Evolutionary conservation across 2,113 vertebrate species (phyloP), one percentile per base, ranked within the genome.

Genomic region (Ophthalmolycus amberensis): DNA sequence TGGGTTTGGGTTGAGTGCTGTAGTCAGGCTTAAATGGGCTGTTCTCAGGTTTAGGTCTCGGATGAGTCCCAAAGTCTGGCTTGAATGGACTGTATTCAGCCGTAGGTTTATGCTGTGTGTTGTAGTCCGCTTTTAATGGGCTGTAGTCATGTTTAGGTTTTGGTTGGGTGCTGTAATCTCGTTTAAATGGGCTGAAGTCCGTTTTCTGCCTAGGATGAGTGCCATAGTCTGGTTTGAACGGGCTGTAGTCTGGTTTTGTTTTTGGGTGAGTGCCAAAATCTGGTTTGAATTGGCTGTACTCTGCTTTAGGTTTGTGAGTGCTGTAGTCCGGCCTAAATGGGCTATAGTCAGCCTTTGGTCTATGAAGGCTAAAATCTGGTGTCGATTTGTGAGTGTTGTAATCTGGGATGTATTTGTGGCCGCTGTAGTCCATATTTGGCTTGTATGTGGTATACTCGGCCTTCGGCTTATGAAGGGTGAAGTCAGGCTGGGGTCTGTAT

Each of bases 391-490:
- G 92, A 68, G 85, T 84, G 80, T 79, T 94, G 87, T 94, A 95
- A 70, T 95, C 93, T 79, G 88, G 71, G 22, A 93, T 92, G 74
- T 92, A 77, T 87, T 93, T 93, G 87, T 94, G 94, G 83, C 87
- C 86, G 70, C 85, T 92, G 78, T 91, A 95, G 82, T 95, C 94
- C 84, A 92, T 89, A 77, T 94, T 94, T 85, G 91, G 91, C 85
- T 93, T 95, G 65, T 95, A 94, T 22, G 93, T 94, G 8, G 91
- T 94, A 64, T 95, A 95, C 60, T 95, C 94, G 10, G 94, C 92
- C 85, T 94, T 95, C 0, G 93, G 89, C 74, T 93, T 95, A 74
- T 94, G 93, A 72, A 92, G 92, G 52, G 91, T 92, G 56, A 93
- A 95, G 69, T 95, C 91, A 3, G 89, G 87, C 83, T 94, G 94